Percentiles rank a stretch among this genome's conserved stretches.
Evolutionary conservation across 1,140 invertebrate species (phyloP).

Genomic region (Leptoteleia sp.): DNA sequence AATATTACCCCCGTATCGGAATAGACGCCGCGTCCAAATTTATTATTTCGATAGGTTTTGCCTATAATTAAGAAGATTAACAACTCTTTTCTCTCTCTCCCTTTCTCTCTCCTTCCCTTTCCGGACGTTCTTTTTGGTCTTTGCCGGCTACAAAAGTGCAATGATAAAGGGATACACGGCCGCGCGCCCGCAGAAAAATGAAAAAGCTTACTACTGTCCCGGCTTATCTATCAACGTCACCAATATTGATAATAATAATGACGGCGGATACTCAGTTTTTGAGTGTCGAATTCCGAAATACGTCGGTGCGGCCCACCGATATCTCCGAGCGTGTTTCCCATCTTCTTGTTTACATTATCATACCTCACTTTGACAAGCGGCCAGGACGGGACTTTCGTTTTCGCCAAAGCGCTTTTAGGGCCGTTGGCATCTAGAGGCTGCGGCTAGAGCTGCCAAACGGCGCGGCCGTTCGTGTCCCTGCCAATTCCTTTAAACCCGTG

Average conservation of each 20-base stretch:
- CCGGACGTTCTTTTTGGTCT: too few relatives aligned
- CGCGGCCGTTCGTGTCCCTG: slow-evolving; percentile 14
- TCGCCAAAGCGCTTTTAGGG: too few relatives aligned
- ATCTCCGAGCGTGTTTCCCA: slow-evolving; percentile 38
- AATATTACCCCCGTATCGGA: slow-evolving; percentile 47
- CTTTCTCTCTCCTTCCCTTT: too few relatives aligned
- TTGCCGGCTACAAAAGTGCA: slow-evolving; percentile 36
- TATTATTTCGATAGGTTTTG: slow-evolving; percentile 55
- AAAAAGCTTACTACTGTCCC: slow-evolving; percentile 60
- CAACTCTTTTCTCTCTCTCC: too few relatives aligned
- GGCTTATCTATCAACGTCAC: slow-evolving; percentile 51
- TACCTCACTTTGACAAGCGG: slow-evolving; percentile 35
- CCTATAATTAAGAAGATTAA: slow-evolving; percentile 58
- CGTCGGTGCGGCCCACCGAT: slow-evolving; percentile 18
- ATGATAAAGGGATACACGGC: slow-evolving; percentile 36
- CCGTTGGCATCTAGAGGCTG: too few relatives aligned
- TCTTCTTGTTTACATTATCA: slow-evolving; percentile 48
- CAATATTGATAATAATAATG: slow-evolving; percentile 55
- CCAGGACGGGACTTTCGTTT: too few relatives aligned
- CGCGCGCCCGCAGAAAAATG: slow-evolving; percentile 23
- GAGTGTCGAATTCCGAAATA: slow-evolving; percentile 37
- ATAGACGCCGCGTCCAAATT: slow-evolving; percentile 48
- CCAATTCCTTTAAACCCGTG: slow-evolving; percentile 30
- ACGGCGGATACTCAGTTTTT: slow-evolving; percentile 40
- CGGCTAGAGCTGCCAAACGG: too few relatives aligned